These are phyloP conservation scores for Drosophila novamexicana DNA, from an alignment of 1,140 invertebrate genomes.

Conservation along the genomic window DNA sequence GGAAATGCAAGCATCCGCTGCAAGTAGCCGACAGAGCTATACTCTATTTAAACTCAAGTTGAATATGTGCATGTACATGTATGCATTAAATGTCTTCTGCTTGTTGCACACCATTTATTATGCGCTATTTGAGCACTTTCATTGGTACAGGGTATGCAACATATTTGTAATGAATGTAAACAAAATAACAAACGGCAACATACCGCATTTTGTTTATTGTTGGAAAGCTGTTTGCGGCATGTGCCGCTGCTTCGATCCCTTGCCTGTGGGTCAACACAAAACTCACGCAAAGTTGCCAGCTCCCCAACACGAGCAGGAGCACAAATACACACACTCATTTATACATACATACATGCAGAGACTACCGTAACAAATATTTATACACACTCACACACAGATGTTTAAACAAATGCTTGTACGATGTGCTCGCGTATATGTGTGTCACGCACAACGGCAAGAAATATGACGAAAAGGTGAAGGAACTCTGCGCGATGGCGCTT, in stretches of 20 bases:
- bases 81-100: not conserved
- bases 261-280: slow-evolving; percentile 30
- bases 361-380: slow-evolving; percentile 49
- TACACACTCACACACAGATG: not conserved
- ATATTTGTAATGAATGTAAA: slow-evolving; percentile 41
- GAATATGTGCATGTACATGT: not conserved
- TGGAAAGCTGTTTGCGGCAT: slow-evolving; percentile 38
- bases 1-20: too few species aligned
- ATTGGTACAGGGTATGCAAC: slow-evolving; percentile 5
- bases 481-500: slow-evolving; percentile 25
- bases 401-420: slow-evolving; percentile 5
- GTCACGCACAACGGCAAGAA: slow-evolving; percentile 37
- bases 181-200: slow-evolving; percentile 28
- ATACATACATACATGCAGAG: not conserved
- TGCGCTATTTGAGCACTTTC: not conserved
- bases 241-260: slow-evolving; percentile 29
- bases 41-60: too few species aligned
- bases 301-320: too few species aligned
- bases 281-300: too few species aligned
- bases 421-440: slow-evolving; percentile 32
- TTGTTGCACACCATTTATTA: not conserved
- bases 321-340: slow-evolving; percentile 9
- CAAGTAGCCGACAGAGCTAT: too few species aligned
- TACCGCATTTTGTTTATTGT: slow-evolving; percentile 49
- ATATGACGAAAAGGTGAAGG: slow-evolving; percentile 38